Conservation (phyloP, 2,888 invertebrate species). For the Rhopalosiphum nymphaeae region DNA sequence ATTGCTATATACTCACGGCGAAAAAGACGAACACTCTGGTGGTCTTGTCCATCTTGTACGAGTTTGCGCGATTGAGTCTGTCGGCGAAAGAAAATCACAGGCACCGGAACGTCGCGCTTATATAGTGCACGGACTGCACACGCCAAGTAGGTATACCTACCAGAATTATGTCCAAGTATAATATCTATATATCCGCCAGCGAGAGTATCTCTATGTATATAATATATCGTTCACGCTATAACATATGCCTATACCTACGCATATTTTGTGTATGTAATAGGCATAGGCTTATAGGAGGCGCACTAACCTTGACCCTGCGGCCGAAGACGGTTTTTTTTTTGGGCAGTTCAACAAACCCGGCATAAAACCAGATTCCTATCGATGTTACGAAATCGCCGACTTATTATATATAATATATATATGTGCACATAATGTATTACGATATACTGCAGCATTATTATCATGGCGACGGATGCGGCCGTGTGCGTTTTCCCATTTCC, state of each 20-base stretch:
- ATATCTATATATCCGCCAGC: background rate
- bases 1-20: slow-evolving; percentile 26
- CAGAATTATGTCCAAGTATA: background rate
- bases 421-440: background rate
- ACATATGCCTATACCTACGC: background rate
- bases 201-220: background rate
- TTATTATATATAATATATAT: background rate
- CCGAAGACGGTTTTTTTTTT: slow-evolving; percentile 4
- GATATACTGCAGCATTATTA: background rate
- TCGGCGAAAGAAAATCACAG: background rate
- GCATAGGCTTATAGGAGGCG: background rate
- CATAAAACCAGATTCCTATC: slow-evolving; percentile 51
- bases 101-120: background rate
- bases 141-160: background rate
- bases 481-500: slow-evolving; percentile 35
- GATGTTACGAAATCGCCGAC: slow-evolving; percentile 44
- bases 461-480: background rate
- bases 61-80: background rate
- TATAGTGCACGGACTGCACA: slow-evolving; percentile 19
- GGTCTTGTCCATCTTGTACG: slow-evolving; percentile 22
- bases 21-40: background rate
- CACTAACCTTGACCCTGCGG: slow-evolving; percentile 50
- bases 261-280: background rate
- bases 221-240: background rate
- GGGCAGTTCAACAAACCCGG: slow-evolving; percentile 55